Evolutionary conservation across 2,888 invertebrate genomes (phyloP), one percentile per base, ranked within the genome.

Genomic region (Drosophila ustulata): DNA sequence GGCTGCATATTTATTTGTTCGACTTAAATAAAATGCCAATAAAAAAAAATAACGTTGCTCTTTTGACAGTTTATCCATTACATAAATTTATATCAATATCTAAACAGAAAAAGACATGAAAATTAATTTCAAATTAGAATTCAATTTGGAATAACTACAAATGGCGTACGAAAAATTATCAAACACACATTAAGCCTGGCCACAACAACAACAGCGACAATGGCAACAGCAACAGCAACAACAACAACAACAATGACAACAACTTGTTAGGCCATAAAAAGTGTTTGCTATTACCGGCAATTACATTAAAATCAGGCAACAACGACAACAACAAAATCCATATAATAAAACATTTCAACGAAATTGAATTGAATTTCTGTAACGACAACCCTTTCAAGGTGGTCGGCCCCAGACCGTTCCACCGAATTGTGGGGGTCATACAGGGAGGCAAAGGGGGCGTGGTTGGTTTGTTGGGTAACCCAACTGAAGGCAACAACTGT

Each of bases 281-380:
- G 66, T 81, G 64, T 81, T 69, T 71, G 66, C 76, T 73, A 82
- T 82, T 82, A 73, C 76, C 71, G 65, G 71, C 82, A 82, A 81
- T 81, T 82, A 81, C 80, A 82, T 81, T 81, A 81, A 82, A 81
- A 82, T 81, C 82, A 79, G 71, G 59, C 71, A 52, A 58, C 68
- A 72, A 62, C 55, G 41, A 30, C 58, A 66, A 57, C 68, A 71
- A 69, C 76, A 66, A 78, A 68, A 76, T 76, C 67, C 69, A 71
- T 74, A 69, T 71, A 75, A 82, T 78, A 78, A 83, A 78, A 83
- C 83, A 82, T 80, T 82, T 77, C 72, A 78, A 71, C 72, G 74
- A 76, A 83, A 82, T 82, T 82, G 76, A 82, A 82, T 82, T 78
- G 78, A 68, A 71, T 62, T 79, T 68, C 67, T 66, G 67, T 68